phyloP scores from a whole-genome alignment of 2,797 vertebrate species.

The Paratrypauchen microcephalus region DNA sequence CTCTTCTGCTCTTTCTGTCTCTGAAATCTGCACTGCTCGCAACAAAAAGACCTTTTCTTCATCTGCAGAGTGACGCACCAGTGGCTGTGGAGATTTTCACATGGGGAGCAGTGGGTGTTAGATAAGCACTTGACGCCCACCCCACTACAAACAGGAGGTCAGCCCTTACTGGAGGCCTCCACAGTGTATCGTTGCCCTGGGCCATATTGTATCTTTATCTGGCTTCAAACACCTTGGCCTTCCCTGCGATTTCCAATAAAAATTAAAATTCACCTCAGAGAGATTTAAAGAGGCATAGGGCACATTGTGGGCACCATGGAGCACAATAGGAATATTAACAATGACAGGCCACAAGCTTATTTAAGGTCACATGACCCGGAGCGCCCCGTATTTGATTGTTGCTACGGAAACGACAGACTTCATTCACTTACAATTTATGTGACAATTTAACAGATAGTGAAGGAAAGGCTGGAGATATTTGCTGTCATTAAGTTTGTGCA shows the following conservation, averaged over 20 bases:
- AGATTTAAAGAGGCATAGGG: conserved; percentile 43
- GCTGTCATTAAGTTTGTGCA: background rate
- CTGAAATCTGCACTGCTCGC: conserved; percentile 45
- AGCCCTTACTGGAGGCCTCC: conserved; percentile 62
- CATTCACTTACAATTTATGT: conserved; percentile 36
- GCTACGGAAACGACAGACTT: conserved; percentile 72
- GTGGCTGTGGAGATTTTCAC: conserved; percentile 81
- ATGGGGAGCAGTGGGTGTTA: conserved; percentile 46
- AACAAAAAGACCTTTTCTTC: conserved; percentile 74
- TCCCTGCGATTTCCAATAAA: conserved; percentile 77
- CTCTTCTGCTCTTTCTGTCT: conserved; percentile 51
- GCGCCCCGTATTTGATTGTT: conserved; percentile 67
- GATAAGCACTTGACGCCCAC: conserved; percentile 68
- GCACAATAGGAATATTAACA: conserved; percentile 70
- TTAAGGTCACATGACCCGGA: conserved; percentile 66
- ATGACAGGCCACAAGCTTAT: conserved; percentile 69
- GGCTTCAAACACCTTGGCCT: conserved; percentile 76
- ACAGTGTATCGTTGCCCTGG: conserved; percentile 58
- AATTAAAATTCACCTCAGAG: conserved; percentile 70
- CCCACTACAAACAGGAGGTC: conserved; percentile 55
- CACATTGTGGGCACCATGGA: conserved; percentile 34
- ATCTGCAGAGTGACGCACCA: conserved; percentile 76
- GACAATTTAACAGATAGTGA: conserved; percentile 16
- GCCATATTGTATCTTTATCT: conserved; percentile 72
- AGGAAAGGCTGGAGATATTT: background rate